Percentiles rank a stretch among this genome's conserved stretches.
Conservation (phyloP, 2,888 invertebrate genomes). For the Acronicta aceris region DNA sequence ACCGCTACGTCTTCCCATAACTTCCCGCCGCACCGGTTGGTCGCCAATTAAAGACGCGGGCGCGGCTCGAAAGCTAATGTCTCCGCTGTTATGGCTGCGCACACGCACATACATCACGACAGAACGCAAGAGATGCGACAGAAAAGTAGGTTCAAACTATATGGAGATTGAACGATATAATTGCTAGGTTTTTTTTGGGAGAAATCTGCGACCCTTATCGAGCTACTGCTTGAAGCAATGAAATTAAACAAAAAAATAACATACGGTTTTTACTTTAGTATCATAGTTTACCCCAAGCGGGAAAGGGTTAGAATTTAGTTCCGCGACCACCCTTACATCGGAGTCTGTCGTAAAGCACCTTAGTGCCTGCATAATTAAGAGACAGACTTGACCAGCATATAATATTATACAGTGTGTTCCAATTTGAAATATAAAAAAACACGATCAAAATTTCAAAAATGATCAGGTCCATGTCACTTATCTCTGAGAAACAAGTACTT, state of each 20-base stretch:
- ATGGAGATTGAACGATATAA: conserved; percentile 13
- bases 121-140: conserved; percentile 19
- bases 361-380: no score
- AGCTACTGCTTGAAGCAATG: no score
- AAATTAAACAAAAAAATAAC: no score
- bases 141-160: conserved; percentile 35
- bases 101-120: conserved; percentile 33
- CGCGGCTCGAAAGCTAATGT: conserved; percentile 62
- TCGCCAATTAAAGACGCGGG: conserved; percentile 61
- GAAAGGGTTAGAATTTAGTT: no score
- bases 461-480: conserved; percentile 25
- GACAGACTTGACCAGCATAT: no score
- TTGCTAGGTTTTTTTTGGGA: conserved; percentile 4
- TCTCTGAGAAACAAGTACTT: conserved; percentile 20
- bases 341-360: no score
- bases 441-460: conserved; percentile 29
- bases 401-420: no score
- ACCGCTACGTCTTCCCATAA: conserved; percentile 68
- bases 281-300: no score
- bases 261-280: no score
- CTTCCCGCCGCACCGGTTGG: conserved; percentile 58
- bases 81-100: conserved; percentile 36
- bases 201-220: no score
- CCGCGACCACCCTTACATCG: no score
- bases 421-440: conserved; percentile 2